Conservation (phyloP, 2,888 invertebrate genomes). For the Xylocampa areola region DNA sequence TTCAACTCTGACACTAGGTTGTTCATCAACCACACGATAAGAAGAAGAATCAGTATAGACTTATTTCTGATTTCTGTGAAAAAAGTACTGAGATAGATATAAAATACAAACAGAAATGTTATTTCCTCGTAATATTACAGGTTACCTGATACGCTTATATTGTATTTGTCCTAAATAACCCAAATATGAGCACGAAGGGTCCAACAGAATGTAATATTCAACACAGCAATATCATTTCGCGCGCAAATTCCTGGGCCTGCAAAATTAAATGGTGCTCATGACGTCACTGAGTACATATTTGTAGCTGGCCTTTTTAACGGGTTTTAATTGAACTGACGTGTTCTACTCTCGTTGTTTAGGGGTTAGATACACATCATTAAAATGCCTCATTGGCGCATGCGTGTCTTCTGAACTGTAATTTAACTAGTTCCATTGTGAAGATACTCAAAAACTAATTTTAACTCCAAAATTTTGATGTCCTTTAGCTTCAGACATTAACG, state of each 20-base stretch:
- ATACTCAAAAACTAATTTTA: too few species aligned
- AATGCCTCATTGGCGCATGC: not conserved
- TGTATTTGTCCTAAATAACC: not conserved
- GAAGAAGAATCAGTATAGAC: too few species aligned
- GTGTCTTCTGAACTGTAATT: too few species aligned
- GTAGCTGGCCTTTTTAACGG: conserved; percentile 1
- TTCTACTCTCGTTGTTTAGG: not conserved
- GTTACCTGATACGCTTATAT: conserved; percentile 8
- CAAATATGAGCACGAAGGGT: conserved; percentile 4
- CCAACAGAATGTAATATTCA: conserved; percentile 38
- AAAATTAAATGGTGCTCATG: conserved; percentile 43
- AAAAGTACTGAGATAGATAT: too few species aligned
- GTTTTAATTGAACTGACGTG: conserved; percentile 28
- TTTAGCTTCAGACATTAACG: too few species aligned
- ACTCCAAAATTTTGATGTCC: too few species aligned
- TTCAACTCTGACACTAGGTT: too few species aligned
- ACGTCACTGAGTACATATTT: conserved; percentile 34
- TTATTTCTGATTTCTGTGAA: too few species aligned
- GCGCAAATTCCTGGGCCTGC: conserved; percentile 15
- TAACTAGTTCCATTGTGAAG: too few species aligned
- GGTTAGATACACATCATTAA: conserved; percentile 2
- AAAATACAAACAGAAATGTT: too few species aligned
- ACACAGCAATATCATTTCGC: conserved; percentile 33
- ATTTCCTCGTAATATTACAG: too few species aligned
- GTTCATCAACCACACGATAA: too few species aligned